phyloP scores from a whole-genome alignment of 2,797 vertebrate species.

The Scolopax rusticola region DNA sequence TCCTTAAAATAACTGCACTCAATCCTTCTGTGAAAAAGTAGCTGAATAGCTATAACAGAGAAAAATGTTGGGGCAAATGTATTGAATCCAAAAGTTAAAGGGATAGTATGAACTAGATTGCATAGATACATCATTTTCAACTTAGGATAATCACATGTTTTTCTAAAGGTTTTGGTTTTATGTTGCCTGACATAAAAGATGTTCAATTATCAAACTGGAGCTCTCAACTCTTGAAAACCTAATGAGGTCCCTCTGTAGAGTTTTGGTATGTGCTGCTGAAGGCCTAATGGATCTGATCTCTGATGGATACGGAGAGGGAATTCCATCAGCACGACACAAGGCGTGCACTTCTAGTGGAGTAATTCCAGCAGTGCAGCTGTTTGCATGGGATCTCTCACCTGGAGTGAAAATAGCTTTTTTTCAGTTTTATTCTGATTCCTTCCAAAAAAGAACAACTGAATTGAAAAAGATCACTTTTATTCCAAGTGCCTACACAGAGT shows the following conservation, averaged over 20 bases:
- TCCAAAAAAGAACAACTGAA: background rate
- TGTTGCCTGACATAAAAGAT: background rate
- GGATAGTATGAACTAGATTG: background rate
- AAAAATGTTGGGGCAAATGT: background rate
- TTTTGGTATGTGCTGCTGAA: background rate
- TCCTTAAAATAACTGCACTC: background rate
- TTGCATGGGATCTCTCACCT: background rate
- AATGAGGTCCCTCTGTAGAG: background rate
- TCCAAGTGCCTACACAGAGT: background rate
- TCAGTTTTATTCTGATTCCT: background rate
- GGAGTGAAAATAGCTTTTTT: background rate
- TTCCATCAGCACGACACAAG: accelerated
- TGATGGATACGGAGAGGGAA: background rate
- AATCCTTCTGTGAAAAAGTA: background rate
- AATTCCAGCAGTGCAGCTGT: background rate
- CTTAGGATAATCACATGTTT: background rate
- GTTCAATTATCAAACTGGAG: background rate
- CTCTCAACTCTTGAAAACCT: background rate
- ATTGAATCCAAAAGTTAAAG: slow-evolving; percentile 14
- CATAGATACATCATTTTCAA: background rate
- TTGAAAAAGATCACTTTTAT: background rate
- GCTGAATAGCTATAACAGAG: background rate
- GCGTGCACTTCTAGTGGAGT: accelerated
- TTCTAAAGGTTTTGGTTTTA: background rate
- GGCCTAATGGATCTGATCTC: background rate